Base-by-base conservation (phyloP, 2,888 invertebrate genomes). In the Pteria penguin region DNA sequence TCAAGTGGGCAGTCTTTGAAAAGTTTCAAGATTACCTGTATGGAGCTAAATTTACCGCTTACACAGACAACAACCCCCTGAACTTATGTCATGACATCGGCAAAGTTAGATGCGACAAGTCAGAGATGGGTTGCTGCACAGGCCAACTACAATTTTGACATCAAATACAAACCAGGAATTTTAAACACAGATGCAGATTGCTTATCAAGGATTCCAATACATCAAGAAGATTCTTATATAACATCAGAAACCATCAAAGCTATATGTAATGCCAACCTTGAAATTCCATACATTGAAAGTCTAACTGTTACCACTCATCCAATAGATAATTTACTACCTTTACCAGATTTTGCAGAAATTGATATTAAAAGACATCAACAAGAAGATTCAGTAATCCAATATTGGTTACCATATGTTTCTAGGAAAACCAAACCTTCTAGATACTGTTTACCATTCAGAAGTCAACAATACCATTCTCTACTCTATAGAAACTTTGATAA, bases 11-110 rank as follows among this genome's bases (percentile, higher is more conserved):
- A 4, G 54, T 76, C 8, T 75, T 75, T 3, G 74, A 76, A n/a
- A n/a, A n/a, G n/a, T n/a, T n/a, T n/a, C n/a, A n/a, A n/a, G n/a
- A n/a, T n/a, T n/a, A n/a, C n/a, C 36, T 79, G 22, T 76, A 72
- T 24, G 72, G 67, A 14, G 61, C 32, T 71, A 29, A 60, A 0
- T 81, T 81, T 52, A 62, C 66, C 8, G 77, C 81, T 14, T 52
- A 68, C 4, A 79, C 81, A 11, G n/a, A n/a, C n/a, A 79, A 81
- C 54, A 82, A 82, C 33, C 82, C 82, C n/a, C 45, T 83, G n/a
- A 1, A 78, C 80, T 4, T 76, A 80, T 58, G 80, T 80, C 4
- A 52, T 82, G 8, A 72, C 78, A 33, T 58, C 66, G n/a, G 83
- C 80, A n/a, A 74, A 77, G 24, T 33, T 82, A 29, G 82, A 83